A percentile compares a stretch with the other conserved stretches of the same genome.
phyloP scores from a whole-genome alignment of 2,888 invertebrate genomes.

The Calephelis perditalis region DNA sequence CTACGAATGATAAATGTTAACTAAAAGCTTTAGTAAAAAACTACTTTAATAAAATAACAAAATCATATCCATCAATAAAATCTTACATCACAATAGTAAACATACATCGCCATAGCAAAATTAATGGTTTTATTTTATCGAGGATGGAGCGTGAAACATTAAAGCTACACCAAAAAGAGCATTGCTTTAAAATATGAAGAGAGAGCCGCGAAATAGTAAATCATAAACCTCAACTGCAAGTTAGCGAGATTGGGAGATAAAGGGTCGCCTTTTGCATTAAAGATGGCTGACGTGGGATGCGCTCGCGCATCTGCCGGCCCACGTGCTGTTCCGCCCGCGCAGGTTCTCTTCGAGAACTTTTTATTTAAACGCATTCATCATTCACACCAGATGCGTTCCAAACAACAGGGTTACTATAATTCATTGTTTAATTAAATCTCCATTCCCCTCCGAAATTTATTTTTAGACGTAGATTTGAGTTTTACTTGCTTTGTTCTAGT shows the following conservation, averaged over 20 bases:
- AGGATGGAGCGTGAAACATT: neutral
- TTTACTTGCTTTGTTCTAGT: conserved; percentile 3
- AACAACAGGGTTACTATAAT: conserved; percentile 62
- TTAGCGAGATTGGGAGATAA: conserved; percentile 57
- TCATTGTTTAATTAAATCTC: conserved; percentile 62
- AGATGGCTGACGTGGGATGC: conserved; percentile 48
- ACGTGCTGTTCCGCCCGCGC: conserved; percentile 68
- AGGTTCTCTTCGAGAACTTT: conserved; percentile 53
- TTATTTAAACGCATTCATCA: conserved; percentile 67
- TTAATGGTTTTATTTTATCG: too few species aligned
- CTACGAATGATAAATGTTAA: too few species aligned
- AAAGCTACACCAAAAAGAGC: neutral
- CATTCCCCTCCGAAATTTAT: conserved; percentile 45
- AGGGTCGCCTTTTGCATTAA: conserved; percentile 42
- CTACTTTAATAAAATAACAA: too few species aligned
- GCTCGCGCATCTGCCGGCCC: conserved; percentile 71
- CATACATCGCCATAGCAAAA: too few species aligned
- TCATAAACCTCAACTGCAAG: conserved; percentile 58
- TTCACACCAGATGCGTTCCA: conserved; percentile 64
- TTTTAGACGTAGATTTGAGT: conserved; percentile 28
- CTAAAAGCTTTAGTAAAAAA: too few species aligned
- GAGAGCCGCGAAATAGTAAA: conserved; percentile 55
- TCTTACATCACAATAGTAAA: too few species aligned
- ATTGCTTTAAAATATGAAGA: conserved; percentile 20
- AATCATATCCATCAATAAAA: too few species aligned